Percentiles rank a stretch among this genome's conserved stretches.
phyloP scores from a whole-genome alignment of 2,113 vertebrate genomes.

The Silurus glanis region DNA sequence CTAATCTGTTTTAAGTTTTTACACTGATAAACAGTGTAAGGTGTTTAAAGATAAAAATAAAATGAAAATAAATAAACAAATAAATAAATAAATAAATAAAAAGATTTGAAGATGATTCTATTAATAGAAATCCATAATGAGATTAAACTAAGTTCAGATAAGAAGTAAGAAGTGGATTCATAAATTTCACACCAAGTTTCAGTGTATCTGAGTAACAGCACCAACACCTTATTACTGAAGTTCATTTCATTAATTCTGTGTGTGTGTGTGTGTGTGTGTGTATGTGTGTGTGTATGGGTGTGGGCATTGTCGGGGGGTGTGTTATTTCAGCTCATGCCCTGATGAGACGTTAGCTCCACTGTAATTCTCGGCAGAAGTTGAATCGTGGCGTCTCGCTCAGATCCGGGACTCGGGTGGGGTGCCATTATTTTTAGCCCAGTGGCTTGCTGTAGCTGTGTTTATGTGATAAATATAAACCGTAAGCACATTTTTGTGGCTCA shows the following conservation, averaged over 20 bases:
- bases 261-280: not conserved
- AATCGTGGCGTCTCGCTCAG: not conserved
- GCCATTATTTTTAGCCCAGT: slow-evolving; percentile 5
- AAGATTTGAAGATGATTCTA: too few relatives aligned
- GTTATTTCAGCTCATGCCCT: not conserved
- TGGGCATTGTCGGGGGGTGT: not conserved
- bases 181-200: not conserved
- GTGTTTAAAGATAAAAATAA: too few relatives aligned
- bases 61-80: too few relatives aligned
- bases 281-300: not conserved
- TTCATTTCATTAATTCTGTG: not conserved
- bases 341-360: slow-evolving; percentile 4
- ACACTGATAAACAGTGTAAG: too few relatives aligned
- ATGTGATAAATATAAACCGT: slow-evolving; percentile 14
- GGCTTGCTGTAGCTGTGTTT: slow-evolving; percentile 4
- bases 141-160: too few relatives aligned
- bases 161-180: too few relatives aligned
- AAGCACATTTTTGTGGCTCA: slow-evolving; percentile 1
- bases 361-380: slow-evolving; percentile 18
- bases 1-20: too few relatives aligned
- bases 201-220: too few relatives aligned
- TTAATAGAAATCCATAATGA: too few relatives aligned
- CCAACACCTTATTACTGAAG: too few relatives aligned
- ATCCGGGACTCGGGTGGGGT: not conserved
- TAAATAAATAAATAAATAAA: too few relatives aligned